phyloP scores from a whole-genome alignment of 2,797 vertebrate genomes.

The Delichon dasypus region DNA sequence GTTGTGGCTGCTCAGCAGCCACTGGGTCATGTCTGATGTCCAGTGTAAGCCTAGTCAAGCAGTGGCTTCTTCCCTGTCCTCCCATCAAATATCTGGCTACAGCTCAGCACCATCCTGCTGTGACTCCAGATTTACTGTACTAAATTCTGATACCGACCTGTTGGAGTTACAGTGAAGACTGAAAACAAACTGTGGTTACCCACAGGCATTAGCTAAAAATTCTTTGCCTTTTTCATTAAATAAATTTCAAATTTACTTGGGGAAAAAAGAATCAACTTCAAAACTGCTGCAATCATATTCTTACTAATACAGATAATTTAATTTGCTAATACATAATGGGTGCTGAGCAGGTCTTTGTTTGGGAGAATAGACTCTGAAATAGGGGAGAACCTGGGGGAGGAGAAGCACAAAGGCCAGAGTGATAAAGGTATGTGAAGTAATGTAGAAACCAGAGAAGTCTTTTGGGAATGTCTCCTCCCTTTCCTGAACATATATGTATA shows the following conservation, averaged over 20 bases:
- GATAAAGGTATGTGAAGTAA: neutral
- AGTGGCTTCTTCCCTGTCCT: neutral
- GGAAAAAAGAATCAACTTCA: neutral
- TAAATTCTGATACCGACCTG: neutral
- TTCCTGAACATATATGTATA: neutral
- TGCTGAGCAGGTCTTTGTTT: neutral
- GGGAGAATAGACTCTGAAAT: neutral
- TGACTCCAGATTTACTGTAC: neutral
- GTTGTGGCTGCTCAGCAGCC: neutral
- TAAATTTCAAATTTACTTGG: neutral
- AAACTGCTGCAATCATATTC: neutral
- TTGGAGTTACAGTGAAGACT: neutral
- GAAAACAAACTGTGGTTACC: neutral
- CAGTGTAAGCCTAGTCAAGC: neutral
- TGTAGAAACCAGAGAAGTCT: neutral
- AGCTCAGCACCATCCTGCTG: accelerated
- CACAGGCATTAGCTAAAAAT: neutral
- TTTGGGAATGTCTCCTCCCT: neutral
- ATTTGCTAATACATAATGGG: neutral
- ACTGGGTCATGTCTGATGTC: accelerated
- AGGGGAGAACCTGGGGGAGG: neutral
- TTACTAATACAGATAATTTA: neutral
- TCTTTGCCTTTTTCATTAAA: neutral
- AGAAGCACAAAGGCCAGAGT: neutral
- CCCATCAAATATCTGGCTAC: neutral